Base-by-base conservation (phyloP, 2,113 vertebrate species). In the Octodon degus region DNA sequence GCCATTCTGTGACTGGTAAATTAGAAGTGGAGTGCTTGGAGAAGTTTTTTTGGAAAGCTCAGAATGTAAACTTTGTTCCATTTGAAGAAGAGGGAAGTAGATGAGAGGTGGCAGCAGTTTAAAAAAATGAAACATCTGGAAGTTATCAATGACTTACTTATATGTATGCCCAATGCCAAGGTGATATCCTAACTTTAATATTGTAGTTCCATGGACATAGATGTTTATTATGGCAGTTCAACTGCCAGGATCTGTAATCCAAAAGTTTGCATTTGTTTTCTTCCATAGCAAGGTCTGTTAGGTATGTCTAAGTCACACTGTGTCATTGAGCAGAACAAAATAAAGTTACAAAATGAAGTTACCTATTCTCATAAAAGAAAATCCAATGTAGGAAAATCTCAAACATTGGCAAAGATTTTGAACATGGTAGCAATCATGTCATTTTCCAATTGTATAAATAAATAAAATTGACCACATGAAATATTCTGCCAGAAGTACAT, bases 381-480 rank as follows among this genome's bases (percentile, higher is more conserved):
- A 81, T 86, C 77, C 62, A 84, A 77, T 32, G 43, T 1, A 60
- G 62, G 90, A n/a, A 94, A 95, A 90, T 30, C 43, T 96, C 14
- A 93, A 50, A 93, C 90, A 53, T 93, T 93, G 58, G 34, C 12
- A 76, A 81, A 95, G 30, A 89, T 63, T 93, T 89, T 83, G 87
- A 97, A 60, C 94, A 90, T 96, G 95, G 91, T 94, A 95, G 86
- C 70, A 95, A 85, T 96, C 89, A 95, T 91, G 60, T 95, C 70
- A 96, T 95, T 97, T 97, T 97, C 60, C 94, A 96, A 96, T 94
- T 94, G 58, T 70, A 20, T 85, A 94, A 95, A 34, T n/a, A 72
- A n/a, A 84, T 91, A n/a, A 95, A 76, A 70, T 91, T 95, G 86
- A 93, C 47, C 62, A 95, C 93, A 90, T 89, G 37, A 95, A 95